These are phyloP conservation scores for Epistrophe grossulariae DNA, from an alignment of 2,888 invertebrate genomes.

Conservation along the genomic window DNA sequence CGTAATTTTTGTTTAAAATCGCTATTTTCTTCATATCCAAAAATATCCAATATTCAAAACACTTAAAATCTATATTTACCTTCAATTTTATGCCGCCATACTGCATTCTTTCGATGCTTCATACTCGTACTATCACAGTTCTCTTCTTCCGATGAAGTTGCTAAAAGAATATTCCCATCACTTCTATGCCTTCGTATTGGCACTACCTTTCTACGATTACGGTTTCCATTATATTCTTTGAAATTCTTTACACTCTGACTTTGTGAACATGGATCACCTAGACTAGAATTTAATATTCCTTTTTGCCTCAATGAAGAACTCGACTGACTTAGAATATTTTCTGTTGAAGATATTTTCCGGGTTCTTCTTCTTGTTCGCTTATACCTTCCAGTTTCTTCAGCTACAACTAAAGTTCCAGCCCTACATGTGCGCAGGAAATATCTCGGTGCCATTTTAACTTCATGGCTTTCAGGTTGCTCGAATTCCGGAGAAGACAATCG, in stretches of 20 bases:
- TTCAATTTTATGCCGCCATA: conserved; percentile 45
- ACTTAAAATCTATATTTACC: too few relatives aligned
- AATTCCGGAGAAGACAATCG: conserved; percentile 82
- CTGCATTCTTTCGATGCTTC: conserved; percentile 30
- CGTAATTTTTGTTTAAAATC: too few relatives aligned
- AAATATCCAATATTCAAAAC: too few relatives aligned
- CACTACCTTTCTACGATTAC: conserved; percentile 60
- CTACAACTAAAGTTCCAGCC: conserved; percentile 85
- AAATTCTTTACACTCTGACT: conserved; percentile 69
- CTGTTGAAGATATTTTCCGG: conserved; percentile 78
- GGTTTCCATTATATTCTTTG: conserved; percentile 27
- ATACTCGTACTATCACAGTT: conserved; percentile 9
- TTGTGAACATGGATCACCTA: conserved; percentile 56
- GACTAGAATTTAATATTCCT: conserved; percentile 20
- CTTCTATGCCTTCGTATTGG: conserved; percentile 76
- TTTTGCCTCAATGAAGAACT: conserved; percentile 45
- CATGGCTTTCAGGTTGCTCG: conserved; percentile 77
- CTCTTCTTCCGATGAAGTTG: conserved; percentile 55
- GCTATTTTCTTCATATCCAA: too few relatives aligned
- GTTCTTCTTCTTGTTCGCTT: conserved; percentile 80
- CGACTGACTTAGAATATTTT: conserved; percentile 77
- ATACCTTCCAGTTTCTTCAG: conserved; percentile 84
- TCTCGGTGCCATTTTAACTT: conserved; percentile 78
- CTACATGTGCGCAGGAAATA: conserved; percentile 85
- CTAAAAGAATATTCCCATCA: conserved; percentile 76